These are phyloP conservation scores for Diplodus puntazzo DNA, from an alignment of 2,797 vertebrate genomes.

Conservation along the genomic window DNA sequence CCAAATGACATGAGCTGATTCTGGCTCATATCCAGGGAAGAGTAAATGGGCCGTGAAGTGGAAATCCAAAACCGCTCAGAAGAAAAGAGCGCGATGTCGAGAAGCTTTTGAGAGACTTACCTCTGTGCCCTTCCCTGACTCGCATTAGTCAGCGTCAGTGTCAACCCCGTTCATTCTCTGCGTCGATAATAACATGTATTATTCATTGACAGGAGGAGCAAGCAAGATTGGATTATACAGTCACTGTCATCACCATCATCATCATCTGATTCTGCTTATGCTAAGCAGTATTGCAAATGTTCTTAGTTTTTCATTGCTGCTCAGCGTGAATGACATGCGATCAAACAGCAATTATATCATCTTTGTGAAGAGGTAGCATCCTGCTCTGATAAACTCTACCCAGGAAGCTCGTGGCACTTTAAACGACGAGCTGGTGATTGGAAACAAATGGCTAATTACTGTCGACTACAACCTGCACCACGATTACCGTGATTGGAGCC, in stretches of 20 bases:
- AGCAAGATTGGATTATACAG: slow-evolving; percentile 49
- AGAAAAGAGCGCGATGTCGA: slow-evolving; percentile 30
- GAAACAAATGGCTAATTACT: slow-evolving; percentile 54
- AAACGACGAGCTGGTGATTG: slow-evolving; percentile 51
- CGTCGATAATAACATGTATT: slow-evolving; percentile 54
- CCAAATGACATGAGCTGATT: slow-evolving; percentile 47
- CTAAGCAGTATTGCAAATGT: slow-evolving; percentile 24
- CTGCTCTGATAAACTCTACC: slow-evolving; percentile 28
- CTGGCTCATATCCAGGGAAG: slow-evolving; percentile 36
- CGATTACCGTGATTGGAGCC: slow-evolving; percentile 55
- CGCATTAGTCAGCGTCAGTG: slow-evolving; percentile 55
- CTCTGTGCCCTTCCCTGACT: slow-evolving; percentile 39
- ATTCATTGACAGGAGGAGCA: slow-evolving; percentile 59
- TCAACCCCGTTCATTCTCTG: slow-evolving; percentile 48
- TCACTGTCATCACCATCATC: slow-evolving; percentile 31
- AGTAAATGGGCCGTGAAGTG: slow-evolving; percentile 51
- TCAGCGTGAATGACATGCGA: slow-evolving; percentile 19
- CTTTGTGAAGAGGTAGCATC: slow-evolving; percentile 25
- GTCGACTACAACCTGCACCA: slow-evolving; percentile 17
- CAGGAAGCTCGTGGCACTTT: slow-evolving; percentile 34
- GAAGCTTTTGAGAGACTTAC: slow-evolving; percentile 38
- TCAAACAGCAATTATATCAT: slow-evolving; percentile 30
- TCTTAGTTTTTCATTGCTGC: background rate
- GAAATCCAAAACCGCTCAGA: slow-evolving; percentile 50
- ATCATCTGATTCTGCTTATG: slow-evolving; percentile 34